These are phyloP conservation scores for Crenichthys baileyi DNA, from an alignment of 2,797 vertebrate genomes.

Conservation along the genomic window DNA sequence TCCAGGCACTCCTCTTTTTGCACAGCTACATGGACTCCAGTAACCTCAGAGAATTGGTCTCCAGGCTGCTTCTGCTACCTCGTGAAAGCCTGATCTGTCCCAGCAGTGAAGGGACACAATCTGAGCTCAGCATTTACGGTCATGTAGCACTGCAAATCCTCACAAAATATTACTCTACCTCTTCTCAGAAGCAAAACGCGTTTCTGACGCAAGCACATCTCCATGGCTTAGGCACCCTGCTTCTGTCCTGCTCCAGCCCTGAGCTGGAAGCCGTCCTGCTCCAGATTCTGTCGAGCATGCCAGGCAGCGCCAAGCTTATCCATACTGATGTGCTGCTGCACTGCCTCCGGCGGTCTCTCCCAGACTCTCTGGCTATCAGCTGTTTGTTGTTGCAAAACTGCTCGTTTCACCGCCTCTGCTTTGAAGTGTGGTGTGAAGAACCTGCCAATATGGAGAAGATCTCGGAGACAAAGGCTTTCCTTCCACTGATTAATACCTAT, in stretches of 20 bases:
- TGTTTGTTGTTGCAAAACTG: conserved; percentile 83
- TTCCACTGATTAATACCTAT: conserved; percentile 83
- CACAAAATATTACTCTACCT: conserved; percentile 61
- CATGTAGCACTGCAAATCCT: conserved; percentile 84
- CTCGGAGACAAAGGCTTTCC: conserved; percentile 69
- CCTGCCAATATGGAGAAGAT: conserved; percentile 63
- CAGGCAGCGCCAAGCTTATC: conserved; percentile 76
- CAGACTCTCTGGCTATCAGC: conserved; percentile 64
- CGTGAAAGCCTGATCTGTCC: conserved; percentile 74
- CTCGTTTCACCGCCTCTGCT: conserved; percentile 85
- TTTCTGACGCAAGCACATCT: conserved; percentile 82
- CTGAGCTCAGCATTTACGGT: conserved; percentile 83
- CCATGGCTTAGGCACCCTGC: conserved; percentile 81
- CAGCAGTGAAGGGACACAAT: conserved; percentile 32
- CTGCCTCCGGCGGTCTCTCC: conserved; percentile 79
- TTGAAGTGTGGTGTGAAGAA: conserved; percentile 89
- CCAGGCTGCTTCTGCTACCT: conserved; percentile 85
- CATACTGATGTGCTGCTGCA: conserved; percentile 78
- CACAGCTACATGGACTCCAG: conserved; percentile 79
- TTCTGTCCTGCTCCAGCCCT: conserved; percentile 79
- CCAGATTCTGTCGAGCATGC: conserved; percentile 79
- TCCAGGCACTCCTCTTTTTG: conserved; percentile 84
- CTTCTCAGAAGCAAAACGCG: conserved; percentile 53
- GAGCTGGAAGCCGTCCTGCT: conserved; percentile 84
- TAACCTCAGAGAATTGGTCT: conserved; percentile 80